Base-by-base conservation (phyloP, 2,113 vertebrate species). In the Sminthopsis crassicaudata region DNA sequence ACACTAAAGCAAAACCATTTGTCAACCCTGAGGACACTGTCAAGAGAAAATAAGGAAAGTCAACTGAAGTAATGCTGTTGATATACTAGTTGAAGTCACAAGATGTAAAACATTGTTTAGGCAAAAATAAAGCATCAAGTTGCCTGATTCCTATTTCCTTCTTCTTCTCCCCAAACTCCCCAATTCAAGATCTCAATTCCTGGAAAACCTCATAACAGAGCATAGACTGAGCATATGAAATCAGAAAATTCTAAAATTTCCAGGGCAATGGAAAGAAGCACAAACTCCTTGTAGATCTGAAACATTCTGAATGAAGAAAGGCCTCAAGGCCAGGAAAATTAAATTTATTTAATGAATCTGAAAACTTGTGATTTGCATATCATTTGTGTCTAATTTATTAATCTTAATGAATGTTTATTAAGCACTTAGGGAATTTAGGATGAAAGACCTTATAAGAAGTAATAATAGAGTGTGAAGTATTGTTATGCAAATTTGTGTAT, bases 21-120 rank as follows among this genome's bases (percentile, higher is more conserved):
- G 98, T 98, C 98, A 98, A 96, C 96, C 91, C 96, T 50, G 96
- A 96, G 98, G 98, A 98, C 96, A 98, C 8, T 98, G 98, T 98
- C 97, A 98, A 91, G 30, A 98, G 94, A 97, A 98, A 98, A 98
- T 98, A 97, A 97, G 93, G 55, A 95, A 98, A 97, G 96, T 97
- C 95, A 97, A 95, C 94, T 95, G 95, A 54, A 95, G 90, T 97
- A 97, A 97, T 97, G 94, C 84, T 97, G 25, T 94, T 98, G 97
- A 95, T 97, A 96, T 96, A 96, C 55, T 94, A 91, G 67, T 54
- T 97, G 96, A 98, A 98, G 97, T 97, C 94, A 96, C 95, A 96
- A 98, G 97, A 97, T 95, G 97, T 97, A 98, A 97, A 97, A 98
- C 50, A 97, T 42, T 94, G 42, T 26, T 95, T 92, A 92, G 4